A percentile compares a stretch with the other conserved stretches of the same genome.
These are phyloP conservation scores for Chamaea fasciata DNA, from an alignment of 2,113 vertebrate species.

Conservation along the genomic window DNA sequence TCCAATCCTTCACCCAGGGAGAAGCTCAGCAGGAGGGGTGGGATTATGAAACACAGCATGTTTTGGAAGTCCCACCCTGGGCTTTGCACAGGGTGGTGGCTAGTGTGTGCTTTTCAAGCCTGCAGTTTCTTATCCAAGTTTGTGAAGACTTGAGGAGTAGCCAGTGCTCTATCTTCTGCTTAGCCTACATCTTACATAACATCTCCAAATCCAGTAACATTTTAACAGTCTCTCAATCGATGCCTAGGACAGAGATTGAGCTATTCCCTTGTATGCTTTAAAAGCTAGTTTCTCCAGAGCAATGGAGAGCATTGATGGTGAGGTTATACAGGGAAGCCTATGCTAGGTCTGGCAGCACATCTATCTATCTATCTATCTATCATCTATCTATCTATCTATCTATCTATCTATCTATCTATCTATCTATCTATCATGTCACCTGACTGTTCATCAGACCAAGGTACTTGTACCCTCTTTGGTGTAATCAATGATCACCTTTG, in stretches of 20 bases:
- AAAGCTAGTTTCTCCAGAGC: not conserved
- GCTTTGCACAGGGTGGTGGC: conserved; percentile 12
- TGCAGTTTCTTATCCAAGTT: not conserved
- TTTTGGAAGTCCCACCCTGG: not conserved
- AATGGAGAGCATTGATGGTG: not conserved
- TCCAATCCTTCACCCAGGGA: not conserved
- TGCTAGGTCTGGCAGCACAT: not conserved
- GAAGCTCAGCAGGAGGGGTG: not conserved
- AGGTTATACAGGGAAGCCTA: not conserved
- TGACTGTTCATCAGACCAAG: not conserved
- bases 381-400: not conserved
- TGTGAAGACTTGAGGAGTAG: not conserved
- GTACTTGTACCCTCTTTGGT: not conserved
- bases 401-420: not conserved
- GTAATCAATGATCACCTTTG: not conserved
- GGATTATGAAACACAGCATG: not conserved
- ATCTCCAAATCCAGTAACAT: not conserved
- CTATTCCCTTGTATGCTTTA: not conserved
- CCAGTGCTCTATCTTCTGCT: not conserved
- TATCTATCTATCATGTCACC: too few relatives aligned
- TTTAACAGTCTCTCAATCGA: not conserved
- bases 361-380: not conserved
- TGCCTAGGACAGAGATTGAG: not conserved
- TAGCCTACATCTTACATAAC: not conserved
- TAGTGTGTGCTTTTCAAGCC: not conserved